Base-by-base conservation (phyloP, 2,113 vertebrate species). In the Pampusana beccarii region DNA sequence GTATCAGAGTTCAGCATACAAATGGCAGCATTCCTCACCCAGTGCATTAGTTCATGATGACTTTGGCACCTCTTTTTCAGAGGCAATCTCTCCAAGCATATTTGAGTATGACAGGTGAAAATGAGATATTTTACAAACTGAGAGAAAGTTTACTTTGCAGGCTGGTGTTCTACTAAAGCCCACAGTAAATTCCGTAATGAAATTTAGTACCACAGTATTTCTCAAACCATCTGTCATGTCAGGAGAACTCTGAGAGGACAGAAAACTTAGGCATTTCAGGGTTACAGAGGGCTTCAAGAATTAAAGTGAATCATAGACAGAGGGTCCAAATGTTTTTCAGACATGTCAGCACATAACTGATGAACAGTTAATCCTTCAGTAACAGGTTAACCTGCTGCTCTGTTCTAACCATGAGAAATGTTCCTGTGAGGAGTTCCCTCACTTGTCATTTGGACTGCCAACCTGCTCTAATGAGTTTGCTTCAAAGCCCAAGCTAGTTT, bases 311-410 rank as follows among this genome's bases (percentile, higher is more conserved):
- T 90, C 90, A 80, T 80, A 84, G 83, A 83, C 48, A 73, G 86
- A 83, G 60, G 77, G 77, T 57, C 72, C 60, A 90, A 87, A 93
- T 77, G 72, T 92, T 97, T 97, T 95, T 90, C 70, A 96, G 90
- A 82, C 62, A 61, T 92, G 92, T 95, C 95, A 96, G 81, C 79
- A 86, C 4, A 2, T 92, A 96, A 95, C 73, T 90, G 90, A 94
- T 80, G 92, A 93, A 86, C 88, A 94, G 86, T 92, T 96, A 97
- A 97, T 97, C 94, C 94, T 92, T 95, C 96, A 97, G 88, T 74
- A 95, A 95, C 10, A 33, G 56, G 94, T 95, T 97, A 97, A 96
- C 95, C 93, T 93, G 88, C 73, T 95, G 88, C 81, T 86, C 95
- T 91, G 31, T 48, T 92, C 94, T 60, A 96, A 54, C 65, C 90